Evolutionary conservation across 1,140 invertebrate species (phyloP).

Genomic region (Epicauta chinensis): DNA sequence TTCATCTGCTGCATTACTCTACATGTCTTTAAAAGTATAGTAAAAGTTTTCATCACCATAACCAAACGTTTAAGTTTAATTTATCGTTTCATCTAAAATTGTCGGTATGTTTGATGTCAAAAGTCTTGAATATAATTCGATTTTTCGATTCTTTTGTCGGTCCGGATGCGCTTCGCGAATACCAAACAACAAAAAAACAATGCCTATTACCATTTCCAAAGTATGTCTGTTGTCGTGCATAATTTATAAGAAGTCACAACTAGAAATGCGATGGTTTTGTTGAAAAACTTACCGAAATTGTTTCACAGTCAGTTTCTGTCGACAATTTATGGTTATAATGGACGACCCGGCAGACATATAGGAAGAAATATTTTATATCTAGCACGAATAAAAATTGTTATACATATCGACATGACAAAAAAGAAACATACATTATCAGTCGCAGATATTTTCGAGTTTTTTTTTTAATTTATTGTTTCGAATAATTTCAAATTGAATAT

Average conservation of each 20-base stretch:
- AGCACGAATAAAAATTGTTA: no score
- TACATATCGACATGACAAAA: no score
- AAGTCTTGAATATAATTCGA: slow-evolving; percentile 7
- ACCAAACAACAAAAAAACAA: slow-evolving; percentile 12
- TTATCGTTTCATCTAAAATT: slow-evolving; percentile 2
- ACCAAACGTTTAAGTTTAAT: not conserved
- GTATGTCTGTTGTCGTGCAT: slow-evolving; percentile 9
- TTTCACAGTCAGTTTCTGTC: not conserved
- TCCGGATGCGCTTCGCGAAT: slow-evolving; percentile 9
- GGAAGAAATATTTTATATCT: no score
- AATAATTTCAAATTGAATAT: no score
- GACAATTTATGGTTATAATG: not conserved
- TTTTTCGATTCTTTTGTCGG: slow-evolving; percentile 15
- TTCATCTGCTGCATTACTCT: no score
- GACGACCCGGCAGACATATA: not conserved
- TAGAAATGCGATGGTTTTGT: not conserved
- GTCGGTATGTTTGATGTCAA: slow-evolving; percentile 8
- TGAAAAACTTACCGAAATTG: slow-evolving; percentile 6
- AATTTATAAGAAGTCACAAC: slow-evolving; percentile 9
- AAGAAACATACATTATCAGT: no score
- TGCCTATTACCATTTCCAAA: slow-evolving; percentile 13
- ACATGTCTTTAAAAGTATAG: no score
- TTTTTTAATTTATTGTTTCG: no score
- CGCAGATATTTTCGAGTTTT: no score
- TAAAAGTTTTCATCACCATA: no score